These are phyloP conservation scores for Hiodon alosoides DNA, from an alignment of 2,113 vertebrate species.

Conservation along the genomic window DNA sequence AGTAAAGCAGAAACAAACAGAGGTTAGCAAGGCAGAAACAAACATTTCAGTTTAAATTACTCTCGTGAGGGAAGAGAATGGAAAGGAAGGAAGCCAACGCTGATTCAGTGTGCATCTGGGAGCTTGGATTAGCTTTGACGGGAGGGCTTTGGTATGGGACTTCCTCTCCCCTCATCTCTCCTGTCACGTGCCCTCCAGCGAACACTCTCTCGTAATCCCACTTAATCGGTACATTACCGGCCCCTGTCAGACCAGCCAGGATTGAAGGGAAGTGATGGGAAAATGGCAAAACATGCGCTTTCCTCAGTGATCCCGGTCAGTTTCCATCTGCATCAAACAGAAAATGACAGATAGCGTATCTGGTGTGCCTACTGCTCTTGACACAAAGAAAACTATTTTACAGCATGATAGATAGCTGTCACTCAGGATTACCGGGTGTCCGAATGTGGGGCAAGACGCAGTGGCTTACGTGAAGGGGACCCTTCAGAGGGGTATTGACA, in stretches of 20 bases:
- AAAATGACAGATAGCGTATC: constrained; percentile 12
- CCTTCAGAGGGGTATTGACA: too few relatives aligned
- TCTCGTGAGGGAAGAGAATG: too few relatives aligned
- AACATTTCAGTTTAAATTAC: too few relatives aligned
- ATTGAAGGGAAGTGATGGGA: constrained; percentile 42
- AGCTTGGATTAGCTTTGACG: too few relatives aligned
- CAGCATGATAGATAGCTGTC: constrained; percentile 12
- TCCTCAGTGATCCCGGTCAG: constrained; percentile 48
- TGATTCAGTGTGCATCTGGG: too few relatives aligned
- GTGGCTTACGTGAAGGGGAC: too few relatives aligned
- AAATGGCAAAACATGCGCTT: constrained; percentile 37
- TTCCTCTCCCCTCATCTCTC: background rate
- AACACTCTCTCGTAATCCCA: background rate
- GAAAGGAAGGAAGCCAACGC: too few relatives aligned
- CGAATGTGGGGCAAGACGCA: too few relatives aligned
- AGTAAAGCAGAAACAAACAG: too few relatives aligned
- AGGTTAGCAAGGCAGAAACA: too few relatives aligned
- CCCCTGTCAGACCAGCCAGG: constrained; percentile 48
- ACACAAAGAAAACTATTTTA: constrained; percentile 22
- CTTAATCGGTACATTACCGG: constrained; percentile 18
- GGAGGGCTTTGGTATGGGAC: too few relatives aligned
- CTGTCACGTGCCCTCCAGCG: background rate
- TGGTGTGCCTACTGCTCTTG: background rate
- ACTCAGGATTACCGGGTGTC: background rate
- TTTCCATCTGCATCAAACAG: constrained; percentile 39